Evolutionary conservation across 2,888 invertebrate species (phyloP), one percentile per base, ranked within the genome.

Genomic region (Smittia sp.): DNA sequence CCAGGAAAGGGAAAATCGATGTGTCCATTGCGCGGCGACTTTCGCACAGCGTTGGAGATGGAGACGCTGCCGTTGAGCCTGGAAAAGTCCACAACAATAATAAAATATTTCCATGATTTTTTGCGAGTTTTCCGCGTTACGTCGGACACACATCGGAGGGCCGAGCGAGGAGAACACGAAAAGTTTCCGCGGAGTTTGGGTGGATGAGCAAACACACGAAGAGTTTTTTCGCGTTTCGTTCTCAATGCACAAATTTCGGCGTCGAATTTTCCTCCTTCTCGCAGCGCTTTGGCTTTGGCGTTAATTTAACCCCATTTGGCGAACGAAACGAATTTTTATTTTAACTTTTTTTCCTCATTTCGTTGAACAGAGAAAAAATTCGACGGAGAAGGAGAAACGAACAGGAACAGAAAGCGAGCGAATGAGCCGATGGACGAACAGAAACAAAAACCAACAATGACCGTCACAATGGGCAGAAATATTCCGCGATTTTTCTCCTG

Each of bases 251-350:
- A 58, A 58, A 22, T 58, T 58, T 58, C 22, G 58, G 22, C 58
- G 58, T 58, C 58, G 22, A 58, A 22, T 58, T 58, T 58, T 58
- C 46, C n/a, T 58, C 58, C 58, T 20, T 18, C 22, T 58, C 58
- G 58, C 58, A 58, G 2, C 58, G 18, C 22, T 58, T 58, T 58
- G 58, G 58, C 22, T 54, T 15, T 18, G 62, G 62, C 72, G 62
- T 62, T 72, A 62, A 62, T 62, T 62, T 39, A 72, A 72, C 58
- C 58, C 39, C 72, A 52, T 32, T 32, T 39, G 58, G 58, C 58
- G 58, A 58, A 58, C 58, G 58, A 58, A 58, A 58, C 46, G 20
- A 58, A 22, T 58, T 58, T 58, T 58, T 58, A 22, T 58, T 58
- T 58, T 58, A 22, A 58, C 58, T 58, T 58, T 58, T 22, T 58